phyloP scores from a whole-genome alignment of 2,888 invertebrate species.

The Capitulum mitella region DNA sequence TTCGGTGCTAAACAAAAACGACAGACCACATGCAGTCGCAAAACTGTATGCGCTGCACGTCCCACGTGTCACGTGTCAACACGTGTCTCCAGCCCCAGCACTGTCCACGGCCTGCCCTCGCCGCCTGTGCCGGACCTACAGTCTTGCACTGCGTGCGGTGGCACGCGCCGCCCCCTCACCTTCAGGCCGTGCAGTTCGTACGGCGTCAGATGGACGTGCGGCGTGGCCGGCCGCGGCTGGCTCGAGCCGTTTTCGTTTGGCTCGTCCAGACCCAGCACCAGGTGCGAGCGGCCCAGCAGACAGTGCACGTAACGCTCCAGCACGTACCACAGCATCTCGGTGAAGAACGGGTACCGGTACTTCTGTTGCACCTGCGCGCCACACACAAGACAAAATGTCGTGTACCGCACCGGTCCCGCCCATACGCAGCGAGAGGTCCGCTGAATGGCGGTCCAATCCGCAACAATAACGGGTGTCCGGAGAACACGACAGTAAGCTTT shows the following conservation, averaged over 20 bases:
- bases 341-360: slow-evolving; percentile 96
- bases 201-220: slow-evolving; percentile 42
- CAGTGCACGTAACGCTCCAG: slow-evolving; percentile 85
- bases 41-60: too few relatives aligned
- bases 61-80: too few relatives aligned
- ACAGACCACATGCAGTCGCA: too few relatives aligned
- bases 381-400: too few relatives aligned
- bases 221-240: slow-evolving; percentile 14
- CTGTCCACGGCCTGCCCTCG: background rate
- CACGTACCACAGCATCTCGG: slow-evolving; percentile 97
- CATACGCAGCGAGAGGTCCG: too few relatives aligned
- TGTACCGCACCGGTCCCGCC: too few relatives aligned
- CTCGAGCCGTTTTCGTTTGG: slow-evolving; percentile 34
- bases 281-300: slow-evolving; percentile 71
- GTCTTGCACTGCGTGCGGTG: too few relatives aligned
- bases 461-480: too few relatives aligned
- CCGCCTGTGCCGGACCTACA: background rate
- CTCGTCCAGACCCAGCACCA: slow-evolving; percentile 46
- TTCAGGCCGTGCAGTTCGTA: slow-evolving; percentile 51
- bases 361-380: slow-evolving; percentile 75
- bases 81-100: background rate
- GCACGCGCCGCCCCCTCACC: slow-evolving; percentile 11
- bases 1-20: too few relatives aligned
- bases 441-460: too few relatives aligned
- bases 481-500: too few relatives aligned